Conservation (phyloP, 2,797 vertebrate genomes). For the Zalophus californianus region DNA sequence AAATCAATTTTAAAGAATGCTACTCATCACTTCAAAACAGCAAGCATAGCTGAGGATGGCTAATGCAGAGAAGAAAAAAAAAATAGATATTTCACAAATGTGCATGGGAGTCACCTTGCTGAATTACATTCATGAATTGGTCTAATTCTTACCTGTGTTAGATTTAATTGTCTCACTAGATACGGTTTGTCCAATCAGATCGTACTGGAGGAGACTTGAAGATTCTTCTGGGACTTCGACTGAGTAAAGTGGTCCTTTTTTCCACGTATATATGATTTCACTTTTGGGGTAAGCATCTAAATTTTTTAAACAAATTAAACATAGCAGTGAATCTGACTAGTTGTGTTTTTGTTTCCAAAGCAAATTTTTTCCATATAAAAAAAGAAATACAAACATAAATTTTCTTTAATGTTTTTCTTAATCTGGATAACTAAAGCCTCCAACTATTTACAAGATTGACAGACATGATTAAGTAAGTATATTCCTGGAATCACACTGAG, state of each 20-base stretch:
- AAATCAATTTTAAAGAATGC: conserved; percentile 35
- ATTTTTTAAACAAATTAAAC: conserved; percentile 71
- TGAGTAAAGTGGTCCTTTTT: conserved; percentile 96
- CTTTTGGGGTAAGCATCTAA: conserved; percentile 98
- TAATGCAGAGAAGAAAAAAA: not conserved
- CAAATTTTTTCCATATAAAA: not conserved
- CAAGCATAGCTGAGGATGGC: not conserved
- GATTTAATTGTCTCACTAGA: conserved; percentile 98
- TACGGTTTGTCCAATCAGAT: conserved; percentile 97
- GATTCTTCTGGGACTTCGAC: conserved; percentile 98
- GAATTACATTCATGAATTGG: not conserved
- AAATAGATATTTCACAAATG: not conserved
- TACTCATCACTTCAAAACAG: conserved; percentile 37
- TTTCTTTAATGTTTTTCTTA: not conserved
- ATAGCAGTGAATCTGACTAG: not conserved
- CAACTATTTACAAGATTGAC: not conserved
- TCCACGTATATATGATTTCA: conserved; percentile 99
- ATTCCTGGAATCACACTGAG: not conserved
- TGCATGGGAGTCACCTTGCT: not conserved
- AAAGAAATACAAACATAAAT: not conserved
- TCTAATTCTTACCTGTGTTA: conserved; percentile 93
- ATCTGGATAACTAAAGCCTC: not conserved
- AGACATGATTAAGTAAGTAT: conserved; percentile 7
- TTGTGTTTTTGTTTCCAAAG: not conserved
- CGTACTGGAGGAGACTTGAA: conserved; percentile 98